phyloP scores from a whole-genome alignment of 2,113 vertebrate species.

The Bostrychus sinensis region DNA sequence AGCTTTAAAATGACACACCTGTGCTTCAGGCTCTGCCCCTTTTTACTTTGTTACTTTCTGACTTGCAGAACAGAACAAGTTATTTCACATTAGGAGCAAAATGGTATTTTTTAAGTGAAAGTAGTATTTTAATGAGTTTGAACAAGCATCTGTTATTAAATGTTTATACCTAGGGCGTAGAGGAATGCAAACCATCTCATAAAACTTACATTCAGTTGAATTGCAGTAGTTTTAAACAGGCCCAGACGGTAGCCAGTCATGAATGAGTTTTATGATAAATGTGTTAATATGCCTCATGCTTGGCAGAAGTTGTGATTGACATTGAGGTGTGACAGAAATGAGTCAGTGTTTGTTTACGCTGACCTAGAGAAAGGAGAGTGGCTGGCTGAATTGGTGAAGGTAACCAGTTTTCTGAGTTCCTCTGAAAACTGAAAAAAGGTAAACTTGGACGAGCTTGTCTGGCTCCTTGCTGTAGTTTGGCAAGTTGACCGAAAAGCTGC shows the following conservation, averaged over 20 bases:
- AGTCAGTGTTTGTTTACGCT: background rate
- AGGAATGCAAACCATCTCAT: conserved; percentile 14
- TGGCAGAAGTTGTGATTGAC: background rate
- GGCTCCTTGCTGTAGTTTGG: conserved; percentile 17
- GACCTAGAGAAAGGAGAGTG: background rate
- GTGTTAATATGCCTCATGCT: background rate
- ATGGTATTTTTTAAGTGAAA: conserved; percentile 8
- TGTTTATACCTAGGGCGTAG: background rate
- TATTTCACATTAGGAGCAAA: background rate
- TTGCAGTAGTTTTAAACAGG: conserved; percentile 9
- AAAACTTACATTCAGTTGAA: conserved; percentile 6
- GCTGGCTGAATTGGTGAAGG: background rate
- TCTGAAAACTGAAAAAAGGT: conserved; percentile 16
- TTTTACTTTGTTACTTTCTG: conserved; percentile 13
- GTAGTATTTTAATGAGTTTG: conserved; percentile 32
- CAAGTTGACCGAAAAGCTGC: conserved; percentile 31
- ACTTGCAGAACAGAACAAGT: conserved; percentile 13
- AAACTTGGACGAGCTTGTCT: conserved; percentile 38
- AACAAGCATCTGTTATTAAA: conserved; percentile 30
- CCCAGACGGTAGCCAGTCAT: conserved; percentile 5
- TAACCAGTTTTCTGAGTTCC: conserved; percentile 8
- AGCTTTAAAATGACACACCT: conserved; percentile 9
- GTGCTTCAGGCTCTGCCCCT: background rate
- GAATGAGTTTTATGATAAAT: conserved; percentile 2
- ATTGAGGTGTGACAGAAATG: background rate